Conservation (phyloP, 2,888 invertebrate species). For the Lochmaea capreae region DNA sequence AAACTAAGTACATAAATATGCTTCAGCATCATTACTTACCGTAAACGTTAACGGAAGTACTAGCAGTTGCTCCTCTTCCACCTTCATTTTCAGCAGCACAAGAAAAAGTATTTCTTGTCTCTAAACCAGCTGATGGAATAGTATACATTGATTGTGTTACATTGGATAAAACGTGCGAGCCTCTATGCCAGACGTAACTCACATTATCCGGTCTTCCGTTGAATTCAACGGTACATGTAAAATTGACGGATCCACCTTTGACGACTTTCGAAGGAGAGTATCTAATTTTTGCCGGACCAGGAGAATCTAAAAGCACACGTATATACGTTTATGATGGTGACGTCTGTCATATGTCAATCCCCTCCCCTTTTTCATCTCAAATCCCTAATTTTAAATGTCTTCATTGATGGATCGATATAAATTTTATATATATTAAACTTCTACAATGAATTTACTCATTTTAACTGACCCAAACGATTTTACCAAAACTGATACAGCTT, state of each 20-base stretch:
- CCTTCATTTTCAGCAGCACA: constrained; percentile 89
- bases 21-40: constrained; percentile 65
- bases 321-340: constrained; percentile 5
- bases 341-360: too few relatives aligned
- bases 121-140: constrained; percentile 85
- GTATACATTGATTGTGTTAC: constrained; percentile 82
- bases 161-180: constrained; percentile 79
- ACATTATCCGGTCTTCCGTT: constrained; percentile 83
- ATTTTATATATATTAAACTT: too few relatives aligned
- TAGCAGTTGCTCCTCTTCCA: constrained; percentile 79
- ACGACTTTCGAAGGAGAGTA: constrained; percentile 82
- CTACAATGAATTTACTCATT: too few relatives aligned
- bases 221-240: constrained; percentile 86
- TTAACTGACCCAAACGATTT: too few relatives aligned
- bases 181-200: constrained; percentile 84
- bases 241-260: constrained; percentile 84
- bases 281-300: constrained; percentile 82
- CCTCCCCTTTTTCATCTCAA: too few relatives aligned
- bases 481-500: too few relatives aligned
- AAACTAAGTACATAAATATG: too few relatives aligned
- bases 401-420: too few relatives aligned
- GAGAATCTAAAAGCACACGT: constrained; percentile 75
- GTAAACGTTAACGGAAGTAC: constrained; percentile 77
- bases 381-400: too few relatives aligned
- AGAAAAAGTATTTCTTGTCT: constrained; percentile 89